phyloP scores from a whole-genome alignment of 2,888 invertebrate species.

The Pristionchus mayeri region DNA sequence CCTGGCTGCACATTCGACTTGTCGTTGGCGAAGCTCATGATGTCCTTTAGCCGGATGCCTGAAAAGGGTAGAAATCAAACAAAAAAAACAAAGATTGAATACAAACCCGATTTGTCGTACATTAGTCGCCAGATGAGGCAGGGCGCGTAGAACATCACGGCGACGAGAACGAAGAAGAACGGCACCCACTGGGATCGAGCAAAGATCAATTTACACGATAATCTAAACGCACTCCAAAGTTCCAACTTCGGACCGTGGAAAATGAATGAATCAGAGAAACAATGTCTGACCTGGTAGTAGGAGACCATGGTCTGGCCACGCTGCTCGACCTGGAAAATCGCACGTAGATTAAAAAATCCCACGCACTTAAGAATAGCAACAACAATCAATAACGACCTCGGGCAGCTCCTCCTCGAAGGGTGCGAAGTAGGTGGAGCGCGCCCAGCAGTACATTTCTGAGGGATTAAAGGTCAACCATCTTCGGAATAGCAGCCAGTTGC shows the following conservation, averaged over 20 bases:
- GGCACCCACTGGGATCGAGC: slow-evolving; percentile 65
- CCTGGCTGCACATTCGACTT: slow-evolving; percentile 73
- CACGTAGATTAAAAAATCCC: background rate
- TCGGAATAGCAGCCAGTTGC: too few species aligned
- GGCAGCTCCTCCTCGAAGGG: slow-evolving; percentile 74
- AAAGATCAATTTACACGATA: background rate
- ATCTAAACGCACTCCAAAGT: background rate
- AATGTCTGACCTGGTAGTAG: slow-evolving; percentile 67
- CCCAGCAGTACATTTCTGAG: slow-evolving; percentile 75
- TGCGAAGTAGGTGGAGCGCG: slow-evolving; percentile 75
- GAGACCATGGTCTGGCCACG: slow-evolving; percentile 65
- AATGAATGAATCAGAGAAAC: background rate
- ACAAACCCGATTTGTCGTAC: slow-evolving; percentile 70
- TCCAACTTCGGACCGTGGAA: background rate
- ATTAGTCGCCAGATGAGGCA: slow-evolving; percentile 75
- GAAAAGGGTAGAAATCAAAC: slow-evolving; percentile 38
- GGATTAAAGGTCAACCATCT: background rate
- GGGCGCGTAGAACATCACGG: slow-evolving; percentile 76
- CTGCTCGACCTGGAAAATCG: slow-evolving; percentile 46
- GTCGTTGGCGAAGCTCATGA: slow-evolving; percentile 74
- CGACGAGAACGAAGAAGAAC: slow-evolving; percentile 76
- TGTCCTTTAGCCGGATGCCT: slow-evolving; percentile 75
- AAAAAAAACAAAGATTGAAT: background rate
- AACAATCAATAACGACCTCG: slow-evolving; percentile 49
- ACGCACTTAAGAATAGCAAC: background rate